Evolutionary conservation across 64 coral and sea anemone species (phyloP).

Genomic region (Actinia equina): DNA sequence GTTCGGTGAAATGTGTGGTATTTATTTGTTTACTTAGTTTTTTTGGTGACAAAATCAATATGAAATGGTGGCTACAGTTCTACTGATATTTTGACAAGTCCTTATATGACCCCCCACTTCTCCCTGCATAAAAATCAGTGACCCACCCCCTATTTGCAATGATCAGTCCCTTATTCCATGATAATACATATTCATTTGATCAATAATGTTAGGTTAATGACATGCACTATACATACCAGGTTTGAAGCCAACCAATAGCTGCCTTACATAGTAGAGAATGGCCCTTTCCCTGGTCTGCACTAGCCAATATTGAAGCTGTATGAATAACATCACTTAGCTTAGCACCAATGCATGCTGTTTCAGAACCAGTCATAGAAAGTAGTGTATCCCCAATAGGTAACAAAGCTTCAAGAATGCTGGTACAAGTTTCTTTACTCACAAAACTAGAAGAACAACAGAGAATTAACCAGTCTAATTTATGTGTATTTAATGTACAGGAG

Average conservation of each 20-base stretch:
- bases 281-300: conserved; percentile 78
- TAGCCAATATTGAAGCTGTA: conserved; percentile 72
- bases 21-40: too few relatives aligned
- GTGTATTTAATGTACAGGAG: too few relatives aligned
- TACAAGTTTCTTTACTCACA: conserved; percentile 48
- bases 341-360: conserved; percentile 53
- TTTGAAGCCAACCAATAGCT: conserved; percentile 79
- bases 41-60: too few relatives aligned
- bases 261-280: conserved; percentile 72
- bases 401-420: conserved; percentile 45
- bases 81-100: too few relatives aligned
- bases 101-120: too few relatives aligned
- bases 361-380: conserved; percentile 44
- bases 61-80: too few relatives aligned
- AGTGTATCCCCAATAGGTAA: conserved; percentile 82
- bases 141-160: too few relatives aligned
- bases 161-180: neutral
- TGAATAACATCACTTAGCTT: conserved; percentile 89
- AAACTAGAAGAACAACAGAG: neutral
- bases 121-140: too few relatives aligned
- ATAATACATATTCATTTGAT: neutral
- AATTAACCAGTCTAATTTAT: neutral
- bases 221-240: conserved; percentile 54
- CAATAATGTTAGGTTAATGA: neutral
- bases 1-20: too few relatives aligned